Evolutionary conservation across 2,888 invertebrate genomes (phyloP), one percentile per base, ranked within the genome.

Genomic region (Eupsilia transversa): DNA sequence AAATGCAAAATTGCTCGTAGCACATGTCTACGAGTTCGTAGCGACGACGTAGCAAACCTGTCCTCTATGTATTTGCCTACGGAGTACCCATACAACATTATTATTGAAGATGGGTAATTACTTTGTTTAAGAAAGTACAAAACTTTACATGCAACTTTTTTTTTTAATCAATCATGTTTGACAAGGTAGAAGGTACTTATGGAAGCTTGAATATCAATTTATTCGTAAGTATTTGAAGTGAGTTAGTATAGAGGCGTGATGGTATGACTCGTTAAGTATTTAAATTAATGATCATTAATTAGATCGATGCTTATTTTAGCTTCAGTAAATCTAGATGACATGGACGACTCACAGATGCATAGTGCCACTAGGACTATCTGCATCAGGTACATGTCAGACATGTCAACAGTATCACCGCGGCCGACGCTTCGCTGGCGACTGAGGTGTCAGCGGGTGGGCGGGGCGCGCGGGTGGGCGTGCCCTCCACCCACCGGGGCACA

Each of bases 401-500:
- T 79, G 65, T 82, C 86, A 88, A 90, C 89, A 92, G 93, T 92
- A 92, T 92, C 93, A 93, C 91, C 90, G 92, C 88, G 87, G 87
- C 79, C 94, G 93, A 92, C 92, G 95, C 87, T 88, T 91, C 88
- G 92, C 90, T 89, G 92, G 88, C 91, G 91, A 96, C 96, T 96
- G 96, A 96, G 90, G 91, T 90, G 81, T 89, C 92, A 92, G 89
- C 86, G 83, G 76, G 93, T 94, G 93, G 96, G 96, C 96, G 96
- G 94, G 94, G 91, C 92, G 52, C 76, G 69, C 61, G 74, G 84
- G 89, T 94, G 91, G 95, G 95, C 94, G 94, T 93, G 85, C 76
- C 82, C 78, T 54, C 89, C 89, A 92, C 91, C 91, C 88, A 84
- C 80, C 64, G 56, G 3, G 20, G 12, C 74, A 79, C 43, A 81